Base-by-base conservation (phyloP, 2,888 invertebrate species). In the Beris chalybata region DNA sequence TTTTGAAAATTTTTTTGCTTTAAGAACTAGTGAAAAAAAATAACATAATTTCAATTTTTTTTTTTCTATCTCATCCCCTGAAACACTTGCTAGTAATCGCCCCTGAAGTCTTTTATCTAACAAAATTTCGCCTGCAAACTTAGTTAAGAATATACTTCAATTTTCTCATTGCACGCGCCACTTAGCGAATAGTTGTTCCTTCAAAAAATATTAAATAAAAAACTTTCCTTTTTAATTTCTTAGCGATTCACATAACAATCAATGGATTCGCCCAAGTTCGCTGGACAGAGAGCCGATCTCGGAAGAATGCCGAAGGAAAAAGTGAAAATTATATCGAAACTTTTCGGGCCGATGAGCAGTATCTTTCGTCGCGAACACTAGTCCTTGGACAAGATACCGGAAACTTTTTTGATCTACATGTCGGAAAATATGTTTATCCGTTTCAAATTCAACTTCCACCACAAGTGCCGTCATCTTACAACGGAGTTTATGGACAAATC, bases 401-500 rank as follows among this genome's bases (percentile, higher is more conserved):
- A 9, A 82, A 81, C 72, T 87, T 90, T 76, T 84, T 89, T 69
- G 89, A 88, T 76, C 81, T 92, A 68, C 86, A 88, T 9, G 79
- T 86, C 30, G 94, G 94, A 0, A 78, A 78, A 70, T 79, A 91
- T 74, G 84, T 84, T 3, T 95, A 91, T 75, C 91, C 91, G 31
- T 94, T 95, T 75, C 86, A 87, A 29, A 90, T 88, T 73, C 84
- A 86, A 4, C 74, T 79, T 64, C 79, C 80, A 4, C 76, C 77
- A 2, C 79, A 88, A 70, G 81, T 92, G 58, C 93, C 93, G 11
- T 90, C 91, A 0, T 91, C 91, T 0, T 92, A 91, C 76, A 89
- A 89, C 75, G 89, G 90, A 4, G 82, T 87, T 73, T 83, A 83
- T 80, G 92, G 94, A 0, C 86, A 87, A 76, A 85, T 95, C 22